Evolutionary conservation across 2,888 invertebrate genomes (phyloP), one percentile per base, ranked within the genome.

Genomic region (Agrilus biguttatus): DNA sequence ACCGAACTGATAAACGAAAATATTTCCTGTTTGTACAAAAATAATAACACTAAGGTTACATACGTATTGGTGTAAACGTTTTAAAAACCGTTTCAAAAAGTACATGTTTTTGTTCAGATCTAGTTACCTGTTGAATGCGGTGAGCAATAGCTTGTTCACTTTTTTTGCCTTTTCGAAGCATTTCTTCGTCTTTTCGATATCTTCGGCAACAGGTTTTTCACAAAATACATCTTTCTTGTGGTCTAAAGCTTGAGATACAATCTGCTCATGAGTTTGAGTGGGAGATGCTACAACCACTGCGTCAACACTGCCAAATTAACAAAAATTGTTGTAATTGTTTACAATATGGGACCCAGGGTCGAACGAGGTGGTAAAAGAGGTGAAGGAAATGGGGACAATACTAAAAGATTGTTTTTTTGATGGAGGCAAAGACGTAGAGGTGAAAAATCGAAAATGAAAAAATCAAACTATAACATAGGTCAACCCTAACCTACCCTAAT

Each of bases 201-300:
- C 67, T 51, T 75, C 72, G 1, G 78, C 75, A 8, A 81, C 72
- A 0, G 81, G 82, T 53, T 82, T 82, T 59, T 82, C 81, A 52
- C 78, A 78, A 57, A 78, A 80, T 0, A 82, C 77, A 14, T 75
- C 73, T 55, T 80, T 81, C 47, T 71, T 69, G 42, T 69, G 65
- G 8, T 67, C 62, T 35, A 78, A 60, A 2, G 75, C 68, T 45
- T 66, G 67, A 1, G 66, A 66, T 0, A 77, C 71, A 14, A 77
- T 71, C 5, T 60, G 63, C 51, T 75, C 74, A 53, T 78, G 78
- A 1, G 75, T 71, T 57, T 60, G 67, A 0, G 78, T 78, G 1
- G 78, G 78, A 0, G 77, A 73, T 1, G 70, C 68, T 14, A 78
- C 68, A 42, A 78, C 58, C 0, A 77, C 69, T 12, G 69, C 69